phyloP scores from a whole-genome alignment of 2,113 vertebrate species.

The Circaetus cinerascens region DNA sequence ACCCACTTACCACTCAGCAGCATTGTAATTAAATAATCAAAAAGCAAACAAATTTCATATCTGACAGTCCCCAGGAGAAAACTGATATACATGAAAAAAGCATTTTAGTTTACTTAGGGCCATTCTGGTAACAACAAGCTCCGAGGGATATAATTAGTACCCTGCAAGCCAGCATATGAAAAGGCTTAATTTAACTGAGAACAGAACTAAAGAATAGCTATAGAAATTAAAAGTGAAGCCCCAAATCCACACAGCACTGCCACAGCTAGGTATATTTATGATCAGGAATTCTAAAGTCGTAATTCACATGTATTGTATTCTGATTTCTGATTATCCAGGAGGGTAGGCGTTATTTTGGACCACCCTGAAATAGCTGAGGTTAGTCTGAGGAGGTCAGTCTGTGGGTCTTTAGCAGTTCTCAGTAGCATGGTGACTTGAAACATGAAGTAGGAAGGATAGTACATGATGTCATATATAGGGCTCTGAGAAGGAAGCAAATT shows the following conservation, averaged over 20 bases:
- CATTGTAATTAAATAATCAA: conserved; percentile 25
- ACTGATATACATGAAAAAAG: conserved; percentile 8
- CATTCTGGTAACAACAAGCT: conserved; percentile 59
- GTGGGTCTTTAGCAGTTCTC: background rate
- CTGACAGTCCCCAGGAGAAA: conserved; percentile 21
- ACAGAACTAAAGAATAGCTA: conserved; percentile 63
- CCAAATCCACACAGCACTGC: conserved; percentile 46
- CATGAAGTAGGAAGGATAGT: background rate
- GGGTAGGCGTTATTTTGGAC: background rate
- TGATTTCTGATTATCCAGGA: background rate
- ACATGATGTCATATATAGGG: background rate
- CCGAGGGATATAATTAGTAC: conserved; percentile 68
- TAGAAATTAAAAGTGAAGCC: conserved; percentile 66
- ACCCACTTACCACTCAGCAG: background rate
- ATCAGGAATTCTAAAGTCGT: background rate
- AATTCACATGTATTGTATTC: background rate
- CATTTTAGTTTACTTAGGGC: conserved; percentile 32
- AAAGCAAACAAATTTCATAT: conserved; percentile 37
- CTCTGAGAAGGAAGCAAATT: background rate
- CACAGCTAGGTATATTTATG: conserved; percentile 13
- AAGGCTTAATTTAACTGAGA: conserved; percentile 72
- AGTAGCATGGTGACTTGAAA: background rate
- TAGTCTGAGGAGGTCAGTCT: background rate
- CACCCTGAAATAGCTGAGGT: background rate
- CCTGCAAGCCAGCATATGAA: conserved; percentile 67